Evolutionary conservation across 2,797 vertebrate species (phyloP), one percentile per base, ranked within the genome.

Genomic region (Echeneis naucrates): DNA sequence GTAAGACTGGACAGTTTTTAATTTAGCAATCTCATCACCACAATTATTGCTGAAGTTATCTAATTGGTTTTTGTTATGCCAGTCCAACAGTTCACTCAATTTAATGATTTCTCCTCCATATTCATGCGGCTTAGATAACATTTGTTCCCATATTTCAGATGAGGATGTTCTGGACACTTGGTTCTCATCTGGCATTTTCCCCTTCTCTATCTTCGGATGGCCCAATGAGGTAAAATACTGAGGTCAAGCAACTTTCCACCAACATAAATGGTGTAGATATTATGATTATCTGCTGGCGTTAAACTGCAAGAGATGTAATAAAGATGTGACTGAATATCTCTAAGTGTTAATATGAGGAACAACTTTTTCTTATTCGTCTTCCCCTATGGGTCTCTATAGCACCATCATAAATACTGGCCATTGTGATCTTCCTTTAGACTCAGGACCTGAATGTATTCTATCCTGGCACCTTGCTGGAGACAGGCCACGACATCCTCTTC

Each of bases 191-290:
- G 96, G 96, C 50, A 93, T 97, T 78, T 97, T 98, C 84, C 97
- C 97, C 16, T 96, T 98, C 82, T 98, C 97, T 63, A 97, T 97
- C 84, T 95, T 98, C 4, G 97, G 97, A 6, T 98, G 97, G 97
- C 97, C 97, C 77, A 94, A 93, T 74, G 93, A 95, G 93, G 95
- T 96, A 71, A 77, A 75, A 76, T 7, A 47, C 38, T 5, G 47
- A 75, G 72, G 66, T 78, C 78, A 57, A 32, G 40, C 47, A 37
- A 55, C 72, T 77, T 50, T 58, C 14, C 48, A 11, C 57, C 69
- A 59, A 62, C 72, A 68, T 58, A 64, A 69, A 78, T 53, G 54
- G 5, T 30, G 9, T 23, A 38, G 21, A 47, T 38, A 10, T 26
- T 21, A n/a, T 44, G 1, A 21, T 66, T 35, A 23, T 63, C 48